These are phyloP conservation scores for Malurus alboscapulatus DNA, from an alignment of 2,113 vertebrate species.

Conservation along the genomic window DNA sequence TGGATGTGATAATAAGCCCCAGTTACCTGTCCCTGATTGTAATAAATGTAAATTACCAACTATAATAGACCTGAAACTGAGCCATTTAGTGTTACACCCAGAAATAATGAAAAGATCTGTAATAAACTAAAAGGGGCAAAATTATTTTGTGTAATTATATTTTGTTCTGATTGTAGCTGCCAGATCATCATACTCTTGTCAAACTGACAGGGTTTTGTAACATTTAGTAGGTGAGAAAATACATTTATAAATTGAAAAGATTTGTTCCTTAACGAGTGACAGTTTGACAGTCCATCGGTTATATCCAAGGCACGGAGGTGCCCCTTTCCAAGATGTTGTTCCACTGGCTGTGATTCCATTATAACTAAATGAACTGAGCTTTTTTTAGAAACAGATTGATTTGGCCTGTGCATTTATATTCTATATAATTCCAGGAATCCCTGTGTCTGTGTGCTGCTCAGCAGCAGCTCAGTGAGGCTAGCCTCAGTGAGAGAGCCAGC, in stretches of 20 bases:
- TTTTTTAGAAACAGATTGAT: not conserved
- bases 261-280: not conserved
- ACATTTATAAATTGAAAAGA: not conserved
- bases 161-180: not conserved
- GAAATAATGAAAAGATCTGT: slow-evolving; percentile 9
- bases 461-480: not conserved
- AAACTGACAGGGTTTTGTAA: not conserved
- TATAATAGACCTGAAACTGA: slow-evolving; percentile 6
- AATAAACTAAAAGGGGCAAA: not conserved
- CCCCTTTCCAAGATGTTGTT: not conserved
- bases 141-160: not conserved
- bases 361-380: not conserved
- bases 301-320: not conserved
- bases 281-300: not conserved
- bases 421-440: not conserved
- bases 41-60: slow-evolving; percentile 30
- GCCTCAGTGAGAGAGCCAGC: not conserved
- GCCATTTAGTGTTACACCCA: not conserved
- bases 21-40: slow-evolving; percentile 5
- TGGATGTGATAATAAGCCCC: slow-evolving; percentile 20
- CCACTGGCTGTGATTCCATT: not conserved
- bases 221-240: not conserved
- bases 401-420: not conserved
- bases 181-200: not conserved
- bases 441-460: not conserved